Percentiles rank a stretch among this genome's conserved stretches.
These are phyloP conservation scores for Nomada fucata DNA, from an alignment of 2,888 invertebrate species.

Conservation along the genomic window DNA sequence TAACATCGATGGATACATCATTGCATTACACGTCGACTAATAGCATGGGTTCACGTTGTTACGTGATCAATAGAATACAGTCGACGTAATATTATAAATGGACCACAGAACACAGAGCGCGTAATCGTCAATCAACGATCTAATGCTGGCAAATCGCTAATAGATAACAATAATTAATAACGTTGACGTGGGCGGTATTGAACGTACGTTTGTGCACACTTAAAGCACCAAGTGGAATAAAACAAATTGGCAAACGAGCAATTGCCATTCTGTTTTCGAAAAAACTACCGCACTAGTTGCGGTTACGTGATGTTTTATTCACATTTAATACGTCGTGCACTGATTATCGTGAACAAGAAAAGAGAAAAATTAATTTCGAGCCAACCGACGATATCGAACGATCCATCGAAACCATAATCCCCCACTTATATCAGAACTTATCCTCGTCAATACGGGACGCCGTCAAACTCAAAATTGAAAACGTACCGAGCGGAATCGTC, in stretches of 20 bases:
- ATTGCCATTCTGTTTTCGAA: neutral
- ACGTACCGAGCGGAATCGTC: neutral
- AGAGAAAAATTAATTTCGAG: neutral
- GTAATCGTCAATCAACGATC: no score
- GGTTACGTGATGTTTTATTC: neutral
- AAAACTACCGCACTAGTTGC: neutral
- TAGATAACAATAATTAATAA: no score
- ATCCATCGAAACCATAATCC: slow-evolving; percentile 32
- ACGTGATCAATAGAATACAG: neutral
- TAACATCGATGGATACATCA: neutral
- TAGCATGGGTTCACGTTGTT: neutral
- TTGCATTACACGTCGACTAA: no score
- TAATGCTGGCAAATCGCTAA: no score
- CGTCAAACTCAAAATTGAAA: slow-evolving; percentile 30
- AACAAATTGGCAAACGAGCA: neutral
- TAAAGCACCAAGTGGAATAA: neutral
- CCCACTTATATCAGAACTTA: slow-evolving; percentile 12
- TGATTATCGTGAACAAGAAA: neutral
- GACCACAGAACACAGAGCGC: no score
- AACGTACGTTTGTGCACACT: no score
- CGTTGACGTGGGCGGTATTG: no score
- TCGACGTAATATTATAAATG: neutral
- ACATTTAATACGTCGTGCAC: no score
- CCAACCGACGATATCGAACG: neutral
- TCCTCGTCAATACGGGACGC: slow-evolving; percentile 25